Evolutionary conservation across 2,888 invertebrate species (phyloP).

Genomic region (Odontocolon sp.): DNA sequence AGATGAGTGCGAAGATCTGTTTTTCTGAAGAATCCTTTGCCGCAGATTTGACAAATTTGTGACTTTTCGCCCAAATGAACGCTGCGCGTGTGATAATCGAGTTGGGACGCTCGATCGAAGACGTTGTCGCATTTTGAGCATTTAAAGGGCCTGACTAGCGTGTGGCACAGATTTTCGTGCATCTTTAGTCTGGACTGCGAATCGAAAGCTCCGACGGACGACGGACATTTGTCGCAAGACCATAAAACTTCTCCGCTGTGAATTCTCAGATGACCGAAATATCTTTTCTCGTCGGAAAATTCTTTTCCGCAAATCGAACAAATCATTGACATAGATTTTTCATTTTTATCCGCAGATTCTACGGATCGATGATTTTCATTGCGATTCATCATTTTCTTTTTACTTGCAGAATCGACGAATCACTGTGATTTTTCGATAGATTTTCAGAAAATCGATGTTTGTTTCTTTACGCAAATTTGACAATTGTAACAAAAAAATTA

Average conservation of each 20-base stretch:
- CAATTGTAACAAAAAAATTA: not conserved
- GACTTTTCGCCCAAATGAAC: conserved; percentile 76
- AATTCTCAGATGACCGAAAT: conserved; percentile 72
- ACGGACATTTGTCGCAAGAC: conserved; percentile 66
- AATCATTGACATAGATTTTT: conserved; percentile 12
- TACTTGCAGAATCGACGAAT: not conserved
- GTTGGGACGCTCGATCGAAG: conserved; percentile 77
- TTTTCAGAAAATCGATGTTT: not conserved
- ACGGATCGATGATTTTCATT: not conserved
- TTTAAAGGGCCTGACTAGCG: conserved; percentile 68
- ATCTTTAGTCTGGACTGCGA: conserved; percentile 59
- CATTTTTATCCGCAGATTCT: not conserved
- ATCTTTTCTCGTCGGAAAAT: conserved; percentile 70
- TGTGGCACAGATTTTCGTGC: conserved; percentile 63
- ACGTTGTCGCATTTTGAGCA: conserved; percentile 72
- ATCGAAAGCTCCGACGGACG: conserved; percentile 54
- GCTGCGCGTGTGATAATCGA: conserved; percentile 76
- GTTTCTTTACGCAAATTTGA: not conserved
- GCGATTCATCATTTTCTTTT: conserved; percentile 6
- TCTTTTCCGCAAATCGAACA: conserved; percentile 67
- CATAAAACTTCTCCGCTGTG: conserved; percentile 70
- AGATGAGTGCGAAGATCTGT: conserved; percentile 79
- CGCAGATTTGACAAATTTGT: conserved; percentile 77
- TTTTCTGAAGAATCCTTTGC: conserved; percentile 77
- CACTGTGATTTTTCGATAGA: no score